Base-by-base conservation (phyloP, 2,797 vertebrate genomes). In the Phaenicophaeus curvirostris region DNA sequence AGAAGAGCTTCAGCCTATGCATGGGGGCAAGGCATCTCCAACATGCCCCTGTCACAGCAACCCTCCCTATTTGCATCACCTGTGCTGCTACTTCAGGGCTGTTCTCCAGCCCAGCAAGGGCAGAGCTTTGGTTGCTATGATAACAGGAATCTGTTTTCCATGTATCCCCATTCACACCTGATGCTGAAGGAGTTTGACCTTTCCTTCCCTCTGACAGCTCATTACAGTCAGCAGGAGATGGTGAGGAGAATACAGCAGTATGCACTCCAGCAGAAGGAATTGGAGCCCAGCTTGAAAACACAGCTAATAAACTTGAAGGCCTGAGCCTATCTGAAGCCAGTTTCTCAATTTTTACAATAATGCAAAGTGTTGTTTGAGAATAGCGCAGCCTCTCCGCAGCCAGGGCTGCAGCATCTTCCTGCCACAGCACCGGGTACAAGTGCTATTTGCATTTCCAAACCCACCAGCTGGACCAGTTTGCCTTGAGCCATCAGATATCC, bases 361-460 rank as follows among this genome's bases (percentile, higher is more conserved):
- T 17, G 63, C 67, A 63, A 82, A 54, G 77, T 2, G 0, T 31
- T 0, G 1, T 35, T 61, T 19, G 42, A 62, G 61, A 35, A 42
- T 53, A 71, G 27, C 11, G 2, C 73, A 39, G 50, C 41, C 48
- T 57, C 71, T 48, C 62, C 2, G 2, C 44, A 67, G 53, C 31
- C 3, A 2, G 58, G 39, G 28, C 53, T 30, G 5, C 20, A 48
- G 27, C 69, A n/a, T 18, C 50, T 27, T 73, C 33, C 41, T 25
- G 25, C 0, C 0, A 13, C 24, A 24, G 51, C 2, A 0, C 58
- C 0, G 1, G 37, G 55, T 55, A 54, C 31, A 85, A 54, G 16
- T 2, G 39, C 17, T 50, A 5, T 5, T 9, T 17, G 25, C 41
- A 44, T 55, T 54, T 41, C 44, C 72, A 63, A 30, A 57, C 10